A percentile compares a stretch with the other conserved stretches of the same genome.
These are phyloP conservation scores for Notiomystis cincta DNA, from an alignment of 2,113 vertebrate genomes.

Conservation along the genomic window DNA sequence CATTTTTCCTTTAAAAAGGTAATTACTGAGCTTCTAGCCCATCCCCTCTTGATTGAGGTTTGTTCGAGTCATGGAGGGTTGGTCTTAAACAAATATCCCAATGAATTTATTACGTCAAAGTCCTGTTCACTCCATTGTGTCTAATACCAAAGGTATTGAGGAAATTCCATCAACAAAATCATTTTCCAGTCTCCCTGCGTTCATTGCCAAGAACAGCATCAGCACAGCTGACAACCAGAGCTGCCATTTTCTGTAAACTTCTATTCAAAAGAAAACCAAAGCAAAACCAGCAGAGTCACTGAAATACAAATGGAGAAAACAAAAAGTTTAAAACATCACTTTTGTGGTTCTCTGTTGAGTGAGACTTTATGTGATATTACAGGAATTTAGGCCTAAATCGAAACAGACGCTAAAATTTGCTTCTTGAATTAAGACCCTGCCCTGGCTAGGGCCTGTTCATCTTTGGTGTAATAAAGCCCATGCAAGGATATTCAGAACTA, in stretches of 20 bases:
- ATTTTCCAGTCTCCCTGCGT: background rate
- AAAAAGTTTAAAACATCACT: background rate
- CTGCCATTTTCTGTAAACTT: background rate
- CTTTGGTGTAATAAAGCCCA: background rate
- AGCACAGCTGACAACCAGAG: background rate
- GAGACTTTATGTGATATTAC: background rate
- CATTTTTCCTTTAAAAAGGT: background rate
- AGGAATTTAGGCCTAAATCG: background rate
- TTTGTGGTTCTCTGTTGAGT: background rate
- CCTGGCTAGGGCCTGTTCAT: background rate
- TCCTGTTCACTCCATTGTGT: background rate
- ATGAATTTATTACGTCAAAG: conserved; percentile 30
- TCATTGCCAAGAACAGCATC: conserved; percentile 9
- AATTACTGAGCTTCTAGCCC: background rate
- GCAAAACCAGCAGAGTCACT: background rate
- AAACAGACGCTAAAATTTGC: background rate
- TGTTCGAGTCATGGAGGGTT: conserved; percentile 13
- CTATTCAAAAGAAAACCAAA: background rate
- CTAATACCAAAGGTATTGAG: conserved; percentile 45
- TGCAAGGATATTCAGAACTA: background rate
- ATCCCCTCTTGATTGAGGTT: background rate
- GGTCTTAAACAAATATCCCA: conserved; percentile 42
- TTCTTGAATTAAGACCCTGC: background rate
- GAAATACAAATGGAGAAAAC: background rate
- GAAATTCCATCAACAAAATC: conserved; percentile 31